Base-by-base conservation (phyloP, 2,113 vertebrate genomes). In the Marmota flaviventris region DNA sequence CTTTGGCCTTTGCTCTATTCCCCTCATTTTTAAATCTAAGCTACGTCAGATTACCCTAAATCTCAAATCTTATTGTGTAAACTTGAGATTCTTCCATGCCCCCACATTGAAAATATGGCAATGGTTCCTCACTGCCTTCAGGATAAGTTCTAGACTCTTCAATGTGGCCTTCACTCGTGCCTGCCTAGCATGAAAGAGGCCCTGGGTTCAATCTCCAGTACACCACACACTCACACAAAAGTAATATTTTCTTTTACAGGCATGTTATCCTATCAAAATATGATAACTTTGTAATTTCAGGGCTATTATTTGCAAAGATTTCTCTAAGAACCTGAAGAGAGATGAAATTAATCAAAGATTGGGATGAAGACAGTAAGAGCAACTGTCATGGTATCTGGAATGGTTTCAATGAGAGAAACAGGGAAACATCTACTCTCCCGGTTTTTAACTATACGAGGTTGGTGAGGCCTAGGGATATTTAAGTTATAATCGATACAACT, bases 341-440 rank as follows among this genome's bases (percentile, higher is more conserved):
- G 53, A 89, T 85, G 7, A 69, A 39, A 34, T 77, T 78, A 72
- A 78, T 56, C 42, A 84, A n/a, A 96, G n/a, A 92, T 73, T 29
- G 27, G 63, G 20, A 58, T 58, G 45, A 69, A 12, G 16, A 89
- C 27, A 27, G 12, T 17, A 24, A n/a, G 37, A 73, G 70, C n/a
- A 48, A 14, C 27, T 63, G 70, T 42, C n/a, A n/a, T 65, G 42
- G 7, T 13, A 29, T 93, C 34, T 61, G 22, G 24, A 24, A 27
- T 63, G 24, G 61, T 91, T 86, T 69, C 34, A 58, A 16, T 29
- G 75, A 76, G 11, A 67, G 75, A 79, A 78, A n/a, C 4, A 77
- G 34, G 51, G 24, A 45, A 96, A 70, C 29, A 48, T 42, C 27
- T 17, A 45, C 45, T 69, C 14, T 77, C 45, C 22, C 7, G 5